A percentile compares a stretch with the other conserved stretches of the same genome.
phyloP scores from a whole-genome alignment of 2,888 invertebrate genomes.

The Drosophila recens region DNA sequence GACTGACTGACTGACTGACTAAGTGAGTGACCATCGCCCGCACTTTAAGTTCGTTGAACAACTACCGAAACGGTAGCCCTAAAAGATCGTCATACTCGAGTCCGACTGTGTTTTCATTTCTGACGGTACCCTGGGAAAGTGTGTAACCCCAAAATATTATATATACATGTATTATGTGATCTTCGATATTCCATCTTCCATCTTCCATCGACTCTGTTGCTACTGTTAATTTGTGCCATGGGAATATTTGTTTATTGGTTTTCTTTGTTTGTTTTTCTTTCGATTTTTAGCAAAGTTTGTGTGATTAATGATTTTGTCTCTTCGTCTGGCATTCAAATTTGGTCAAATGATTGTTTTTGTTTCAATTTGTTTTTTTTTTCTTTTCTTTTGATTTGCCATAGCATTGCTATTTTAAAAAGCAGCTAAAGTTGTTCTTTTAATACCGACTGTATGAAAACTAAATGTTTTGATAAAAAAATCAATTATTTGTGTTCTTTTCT shows the following conservation, averaged over 20 bases:
- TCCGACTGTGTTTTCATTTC: slow-evolving; percentile 38
- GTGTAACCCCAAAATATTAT: slow-evolving; percentile 29
- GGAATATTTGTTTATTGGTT: slow-evolving; percentile 59
- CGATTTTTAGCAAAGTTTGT: slow-evolving; percentile 38
- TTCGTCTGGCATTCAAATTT: slow-evolving; percentile 26
- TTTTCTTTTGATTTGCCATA: slow-evolving; percentile 11
- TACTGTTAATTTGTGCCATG: slow-evolving; percentile 78
- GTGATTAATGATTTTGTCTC: slow-evolving; percentile 48
- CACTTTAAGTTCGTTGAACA: slow-evolving; percentile 44
- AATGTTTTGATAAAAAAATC: not conserved
- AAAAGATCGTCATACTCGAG: slow-evolving; percentile 20
- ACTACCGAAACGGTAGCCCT: slow-evolving; percentile 60
- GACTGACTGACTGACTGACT: not conserved
- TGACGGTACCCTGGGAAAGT: slow-evolving; percentile 67
- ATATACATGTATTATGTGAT: slow-evolving; percentile 18
- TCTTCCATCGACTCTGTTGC: slow-evolving; percentile 37
- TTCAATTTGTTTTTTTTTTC: slow-evolving; percentile 1
- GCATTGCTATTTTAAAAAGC: slow-evolving; percentile 38
- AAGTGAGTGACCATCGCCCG: slow-evolving; percentile 41
- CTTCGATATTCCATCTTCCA: slow-evolving; percentile 9
- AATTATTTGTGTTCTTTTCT: too few relatives aligned
- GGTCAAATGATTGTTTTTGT: slow-evolving; percentile 13
- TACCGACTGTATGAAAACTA: slow-evolving; percentile 3
- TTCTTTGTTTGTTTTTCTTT: slow-evolving; percentile 18
- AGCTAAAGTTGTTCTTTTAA: slow-evolving; percentile 26